These are phyloP conservation scores for Girardinichthys multiradiatus DNA, from an alignment of 2,113 vertebrate species.

Conservation along the genomic window DNA sequence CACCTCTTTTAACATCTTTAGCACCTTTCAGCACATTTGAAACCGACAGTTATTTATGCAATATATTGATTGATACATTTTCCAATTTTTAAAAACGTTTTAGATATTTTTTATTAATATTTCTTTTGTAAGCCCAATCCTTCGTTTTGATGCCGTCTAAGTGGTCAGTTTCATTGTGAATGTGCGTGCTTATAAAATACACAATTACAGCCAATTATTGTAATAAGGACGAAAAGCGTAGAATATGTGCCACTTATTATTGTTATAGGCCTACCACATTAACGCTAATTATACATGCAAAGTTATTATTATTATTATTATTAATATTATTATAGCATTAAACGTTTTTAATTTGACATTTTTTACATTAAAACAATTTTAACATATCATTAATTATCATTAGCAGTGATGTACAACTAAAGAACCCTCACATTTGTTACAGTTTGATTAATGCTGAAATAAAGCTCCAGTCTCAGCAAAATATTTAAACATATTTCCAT, in stretches of 20 bases:
- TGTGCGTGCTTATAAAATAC: constrained; percentile 29
- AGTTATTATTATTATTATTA: constrained; percentile 22
- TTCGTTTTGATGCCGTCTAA: constrained; percentile 23
- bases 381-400: no score
- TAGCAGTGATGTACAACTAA: no score
- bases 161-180: constrained; percentile 36
- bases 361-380: no score
- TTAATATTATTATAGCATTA: constrained; percentile 15
- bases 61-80: neutral
- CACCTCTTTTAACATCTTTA: constrained; percentile 21
- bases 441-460: neutral
- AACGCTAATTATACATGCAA: neutral
- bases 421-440: accelerated
- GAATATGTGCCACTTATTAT: neutral
- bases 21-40: constrained; percentile 22
- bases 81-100: neutral
- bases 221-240: constrained; percentile 18
- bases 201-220: constrained; percentile 30
- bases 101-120: neutral
- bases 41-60: constrained; percentile 10
- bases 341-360: no score
- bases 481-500: no score
- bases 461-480: neutral
- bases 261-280: constrained; percentile 3
- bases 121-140: constrained; percentile 18